Percentiles rank a stretch among this genome's conserved stretches.
phyloP scores from a whole-genome alignment of 2,797 vertebrate genomes.

The Caiman crocodilus region DNA sequence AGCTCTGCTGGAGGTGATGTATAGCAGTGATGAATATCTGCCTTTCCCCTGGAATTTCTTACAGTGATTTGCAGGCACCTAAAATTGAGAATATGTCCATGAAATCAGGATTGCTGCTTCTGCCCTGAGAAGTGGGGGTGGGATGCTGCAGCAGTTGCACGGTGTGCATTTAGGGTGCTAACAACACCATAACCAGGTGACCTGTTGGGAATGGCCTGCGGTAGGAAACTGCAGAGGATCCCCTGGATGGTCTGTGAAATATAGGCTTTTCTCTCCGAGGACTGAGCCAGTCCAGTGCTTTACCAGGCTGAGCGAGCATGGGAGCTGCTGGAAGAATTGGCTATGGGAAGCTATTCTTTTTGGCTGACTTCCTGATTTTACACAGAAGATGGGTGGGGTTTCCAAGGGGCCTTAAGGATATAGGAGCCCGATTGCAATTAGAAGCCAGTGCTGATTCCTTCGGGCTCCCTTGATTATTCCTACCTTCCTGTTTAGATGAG shows the following conservation, averaged over 20 bases:
- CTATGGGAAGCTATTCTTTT: not conserved
- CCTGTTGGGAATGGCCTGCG: too few relatives aligned
- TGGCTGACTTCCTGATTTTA: not conserved
- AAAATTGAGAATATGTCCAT: not conserved
- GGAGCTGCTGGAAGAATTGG: not conserved
- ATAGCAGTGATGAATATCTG: not conserved
- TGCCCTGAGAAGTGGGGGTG: not conserved
- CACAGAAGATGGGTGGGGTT: not conserved
- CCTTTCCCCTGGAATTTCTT: not conserved
- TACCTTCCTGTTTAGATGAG: not conserved
- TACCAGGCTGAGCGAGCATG: not conserved
- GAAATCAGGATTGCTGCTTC: too few relatives aligned
- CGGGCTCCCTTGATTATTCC: not conserved
- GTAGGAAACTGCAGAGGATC: not conserved
- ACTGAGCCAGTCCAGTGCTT: not conserved
- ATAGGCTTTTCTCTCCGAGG: not conserved
- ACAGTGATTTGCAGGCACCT: not conserved
- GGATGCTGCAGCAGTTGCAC: not conserved
- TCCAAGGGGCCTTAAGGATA: too few relatives aligned
- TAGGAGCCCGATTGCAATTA: accelerated
- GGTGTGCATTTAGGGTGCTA: not conserved
- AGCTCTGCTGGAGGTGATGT: not conserved
- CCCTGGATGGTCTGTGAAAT: not conserved
- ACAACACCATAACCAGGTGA: not conserved
- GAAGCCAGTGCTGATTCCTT: not conserved